These are phyloP conservation scores for Balanococcus diminutus DNA, from an alignment of 2,888 invertebrate species.

Conservation along the genomic window DNA sequence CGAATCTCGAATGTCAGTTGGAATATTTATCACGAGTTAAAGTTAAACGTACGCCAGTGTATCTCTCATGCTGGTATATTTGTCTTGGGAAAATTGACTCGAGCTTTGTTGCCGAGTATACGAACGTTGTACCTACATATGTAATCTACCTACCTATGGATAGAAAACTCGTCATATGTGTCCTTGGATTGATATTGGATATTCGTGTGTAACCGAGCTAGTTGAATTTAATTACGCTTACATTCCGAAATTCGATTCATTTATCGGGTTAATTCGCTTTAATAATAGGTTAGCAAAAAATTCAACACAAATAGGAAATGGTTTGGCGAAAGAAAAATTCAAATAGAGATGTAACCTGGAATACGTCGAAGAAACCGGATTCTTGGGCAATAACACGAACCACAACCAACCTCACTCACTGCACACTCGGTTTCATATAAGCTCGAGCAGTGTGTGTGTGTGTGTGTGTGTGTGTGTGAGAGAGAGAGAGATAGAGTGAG, in stretches of 20 bases:
- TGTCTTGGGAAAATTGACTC: not conserved
- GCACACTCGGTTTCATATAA: not conserved
- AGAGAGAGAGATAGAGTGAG: not conserved
- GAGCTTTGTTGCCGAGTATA: not conserved
- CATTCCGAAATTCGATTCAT: conserved; percentile 12
- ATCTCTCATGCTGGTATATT: not conserved
- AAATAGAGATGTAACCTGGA: conserved; percentile 30
- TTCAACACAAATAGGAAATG: conserved; percentile 12
- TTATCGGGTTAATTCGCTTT: not conserved
- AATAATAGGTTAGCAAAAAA: conserved; percentile 1
- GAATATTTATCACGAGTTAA: conserved; percentile 3
- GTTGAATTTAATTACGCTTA: not conserved
- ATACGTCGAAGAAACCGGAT: conserved; percentile 17
- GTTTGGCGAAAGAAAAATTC: not conserved
- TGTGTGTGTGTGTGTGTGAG: no score
- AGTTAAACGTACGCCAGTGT: not conserved
- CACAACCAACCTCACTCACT: not conserved
- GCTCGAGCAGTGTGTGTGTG: no score
- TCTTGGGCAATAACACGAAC: conserved; percentile 26
- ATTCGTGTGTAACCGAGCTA: not conserved
- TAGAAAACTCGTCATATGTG: not conserved
- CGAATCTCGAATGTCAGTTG: conserved; percentile 7
- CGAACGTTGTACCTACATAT: no score
- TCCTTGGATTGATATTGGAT: not conserved
- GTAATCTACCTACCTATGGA: no score